Conservation (phyloP, 35 echinoderm and acorn worm genomes). For the Acanthaster planci region DNA sequence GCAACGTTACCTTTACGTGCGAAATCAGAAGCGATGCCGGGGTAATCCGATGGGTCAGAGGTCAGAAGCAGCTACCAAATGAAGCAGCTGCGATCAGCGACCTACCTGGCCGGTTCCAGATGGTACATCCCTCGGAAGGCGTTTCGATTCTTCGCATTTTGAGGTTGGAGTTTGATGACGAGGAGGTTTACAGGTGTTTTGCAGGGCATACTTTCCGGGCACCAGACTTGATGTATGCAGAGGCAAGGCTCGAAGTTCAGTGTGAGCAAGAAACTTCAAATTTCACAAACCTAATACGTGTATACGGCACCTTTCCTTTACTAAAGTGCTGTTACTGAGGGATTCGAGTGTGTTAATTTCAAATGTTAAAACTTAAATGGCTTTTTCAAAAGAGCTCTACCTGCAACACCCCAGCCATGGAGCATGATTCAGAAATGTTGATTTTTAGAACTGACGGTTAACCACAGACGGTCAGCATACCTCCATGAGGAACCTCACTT, state of each 20-base stretch:
- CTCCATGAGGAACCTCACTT: too few species aligned
- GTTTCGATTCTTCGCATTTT: background rate
- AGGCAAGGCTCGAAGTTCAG: background rate
- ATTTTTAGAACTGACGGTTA: too few species aligned
- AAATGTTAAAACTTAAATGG: too few species aligned
- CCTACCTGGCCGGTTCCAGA: background rate
- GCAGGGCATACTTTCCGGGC: slow-evolving; percentile 22
- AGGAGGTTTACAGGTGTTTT: slow-evolving; percentile 20
- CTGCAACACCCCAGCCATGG: too few species aligned
- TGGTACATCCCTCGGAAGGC: background rate
- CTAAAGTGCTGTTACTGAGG: too few species aligned
- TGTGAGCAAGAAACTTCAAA: background rate
- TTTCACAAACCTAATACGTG: too few species aligned
- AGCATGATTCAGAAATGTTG: too few species aligned
- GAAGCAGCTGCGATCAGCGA: background rate
- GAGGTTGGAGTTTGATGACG: background rate
- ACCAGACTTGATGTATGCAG: slow-evolving; percentile 24
- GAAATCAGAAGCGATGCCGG: background rate
- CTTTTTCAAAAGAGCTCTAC: too few species aligned
- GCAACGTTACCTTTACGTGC: background rate
- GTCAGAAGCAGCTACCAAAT: background rate
- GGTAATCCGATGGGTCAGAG: slow-evolving; percentile 6
- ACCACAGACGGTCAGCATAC: too few species aligned
- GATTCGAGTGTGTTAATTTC: too few species aligned
- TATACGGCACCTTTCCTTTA: too few species aligned